A percentile compares a stretch with the other conserved stretches of the same genome.
Evolutionary conservation across 2,888 invertebrate species (phyloP).

Genomic region (Globia sparganii): DNA sequence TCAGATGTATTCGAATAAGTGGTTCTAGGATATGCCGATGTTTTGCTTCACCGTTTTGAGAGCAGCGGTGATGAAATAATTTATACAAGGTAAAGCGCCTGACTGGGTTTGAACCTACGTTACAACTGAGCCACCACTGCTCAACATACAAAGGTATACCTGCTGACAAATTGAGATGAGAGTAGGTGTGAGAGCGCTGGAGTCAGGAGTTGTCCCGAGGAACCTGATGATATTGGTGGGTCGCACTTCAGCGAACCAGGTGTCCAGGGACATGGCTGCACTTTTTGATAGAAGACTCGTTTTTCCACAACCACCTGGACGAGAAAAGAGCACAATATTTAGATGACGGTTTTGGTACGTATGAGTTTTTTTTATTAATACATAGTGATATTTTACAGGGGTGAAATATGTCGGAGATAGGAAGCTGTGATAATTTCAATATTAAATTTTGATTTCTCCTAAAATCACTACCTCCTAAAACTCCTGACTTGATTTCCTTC

Average conservation of each 20-base stretch:
- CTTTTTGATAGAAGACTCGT: constrained; percentile 98
- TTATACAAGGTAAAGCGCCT: neutral
- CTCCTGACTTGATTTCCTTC: too few species aligned
- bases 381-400: neutral
- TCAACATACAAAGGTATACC: constrained; percentile 77
- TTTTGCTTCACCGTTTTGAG: neutral
- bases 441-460: neutral
- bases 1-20: too few species aligned
- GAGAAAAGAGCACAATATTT: neutral
- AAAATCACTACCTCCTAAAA: too few species aligned
- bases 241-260: constrained; percentile 93
- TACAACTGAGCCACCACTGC: neutral
- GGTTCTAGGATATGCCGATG: neutral
- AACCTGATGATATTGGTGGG: constrained; percentile 97
- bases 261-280: constrained; percentile 94
- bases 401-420: neutral
- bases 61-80: neutral
- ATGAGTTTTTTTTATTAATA: neutral
- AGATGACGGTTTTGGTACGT: neutral
- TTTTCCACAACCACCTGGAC: constrained; percentile 97
- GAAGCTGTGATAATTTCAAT: neutral
- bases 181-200: constrained; percentile 97
- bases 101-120: neutral
- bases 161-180: constrained; percentile 98
- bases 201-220: constrained; percentile 99